Percentiles rank a stretch among this genome's conserved stretches.
phyloP scores from a whole-genome alignment of 2,113 vertebrate genomes.

The Hemichromis elongatus region DNA sequence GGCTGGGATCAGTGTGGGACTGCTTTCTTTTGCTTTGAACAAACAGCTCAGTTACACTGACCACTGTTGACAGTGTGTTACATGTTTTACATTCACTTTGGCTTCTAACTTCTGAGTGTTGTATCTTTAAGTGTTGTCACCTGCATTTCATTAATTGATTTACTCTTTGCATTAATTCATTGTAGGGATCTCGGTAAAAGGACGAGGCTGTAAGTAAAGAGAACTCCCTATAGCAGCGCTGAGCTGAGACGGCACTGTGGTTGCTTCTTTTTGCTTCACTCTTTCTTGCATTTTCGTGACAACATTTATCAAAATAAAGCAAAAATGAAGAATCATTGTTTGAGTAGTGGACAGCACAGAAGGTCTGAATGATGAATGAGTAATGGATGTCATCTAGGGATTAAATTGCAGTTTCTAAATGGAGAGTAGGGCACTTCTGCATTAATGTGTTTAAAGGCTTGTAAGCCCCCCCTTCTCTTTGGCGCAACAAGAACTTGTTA shows the following conservation, averaged over 20 bases:
- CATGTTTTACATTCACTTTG: no score
- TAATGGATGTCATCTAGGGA: constrained; percentile 1
- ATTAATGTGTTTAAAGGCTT: constrained; percentile 13
- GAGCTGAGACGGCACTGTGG: neutral
- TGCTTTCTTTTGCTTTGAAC: neutral
- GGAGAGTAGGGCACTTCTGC: neutral
- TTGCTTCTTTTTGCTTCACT: neutral
- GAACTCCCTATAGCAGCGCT: neutral
- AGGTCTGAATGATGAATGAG: neutral
- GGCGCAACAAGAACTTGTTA: neutral
- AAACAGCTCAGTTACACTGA: neutral
- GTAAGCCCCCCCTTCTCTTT: neutral
- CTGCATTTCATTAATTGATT: neutral
- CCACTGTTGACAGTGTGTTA: neutral
- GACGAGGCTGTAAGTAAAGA: neutral
- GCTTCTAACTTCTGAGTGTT: no score
- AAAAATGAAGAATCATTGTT: neutral
- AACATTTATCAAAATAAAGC: neutral
- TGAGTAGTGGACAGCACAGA: neutral
- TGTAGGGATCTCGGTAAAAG: fast-evolving
- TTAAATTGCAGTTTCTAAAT: constrained; percentile 16
- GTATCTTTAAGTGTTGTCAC: neutral
- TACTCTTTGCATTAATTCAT: neutral
- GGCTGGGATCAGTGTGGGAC: neutral
- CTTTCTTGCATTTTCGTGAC: neutral